Base-by-base conservation (phyloP, 2,113 vertebrate species). In the Chitala chitala region DNA sequence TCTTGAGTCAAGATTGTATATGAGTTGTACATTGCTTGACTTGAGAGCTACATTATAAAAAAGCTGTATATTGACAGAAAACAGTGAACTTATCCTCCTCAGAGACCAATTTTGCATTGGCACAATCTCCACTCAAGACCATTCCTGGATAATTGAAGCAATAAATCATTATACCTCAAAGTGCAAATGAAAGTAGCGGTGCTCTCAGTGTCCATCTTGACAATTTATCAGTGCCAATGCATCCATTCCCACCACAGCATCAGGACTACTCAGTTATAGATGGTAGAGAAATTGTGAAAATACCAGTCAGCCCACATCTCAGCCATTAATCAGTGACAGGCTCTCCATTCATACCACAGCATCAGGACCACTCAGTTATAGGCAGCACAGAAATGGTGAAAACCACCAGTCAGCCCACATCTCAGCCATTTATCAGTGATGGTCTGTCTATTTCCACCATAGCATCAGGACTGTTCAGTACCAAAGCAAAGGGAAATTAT, bases 111-210 rank as follows among this genome's bases (percentile, higher is more conserved):
- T 74, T 15, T 38, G 2, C 48, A 15, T 24, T 24, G 40, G 13
- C 56, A n/a, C 75, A 22, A 44, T 70, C 40, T 20, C 69, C 24
- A 10, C 5, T 8, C 10, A 8, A 72, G 59, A 17, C 68, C 4
- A 12, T 46, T 77, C 13, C 22, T 38, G 58, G 80, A 76, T 84
- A 80, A 83, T 82, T 81, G 80, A 81, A 83, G 74, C 61, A 58
- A 78, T 78, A 80, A 79, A 81, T 81, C 80, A 80, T 81, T 72
- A 76, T 75, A 71, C 72, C 76, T 5, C n/a, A n/a, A 63, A 70
- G 81, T 70, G 75, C 76, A 71, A 75, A 29, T 65, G 73, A 69
- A 78, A 71, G 76, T 58, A 66, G 63, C 73, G 72, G 46, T 15
- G 38, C 56, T 74, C 71, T 56, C 65, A 50, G 46, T 77, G 68